Evolutionary conservation across 2,113 vertebrate genomes (phyloP).

Genomic region (Suncus etruscus): DNA sequence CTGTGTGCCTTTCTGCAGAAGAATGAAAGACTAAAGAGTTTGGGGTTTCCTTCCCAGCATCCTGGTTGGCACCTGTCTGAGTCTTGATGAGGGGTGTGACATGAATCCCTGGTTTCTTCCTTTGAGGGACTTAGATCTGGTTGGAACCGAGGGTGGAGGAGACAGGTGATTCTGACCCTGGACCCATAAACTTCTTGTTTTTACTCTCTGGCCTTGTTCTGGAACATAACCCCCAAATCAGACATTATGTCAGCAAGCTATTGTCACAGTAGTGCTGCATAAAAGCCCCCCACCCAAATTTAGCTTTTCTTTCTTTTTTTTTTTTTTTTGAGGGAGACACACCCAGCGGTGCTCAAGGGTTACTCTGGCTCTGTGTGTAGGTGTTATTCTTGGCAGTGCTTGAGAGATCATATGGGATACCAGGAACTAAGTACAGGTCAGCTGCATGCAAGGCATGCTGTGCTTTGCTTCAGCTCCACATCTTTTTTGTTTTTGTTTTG

Average conservation of each 20-base stretch:
- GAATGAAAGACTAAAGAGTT: not conserved
- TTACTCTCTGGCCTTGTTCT: not conserved
- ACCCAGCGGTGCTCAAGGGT: too few relatives aligned
- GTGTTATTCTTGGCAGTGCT: too few relatives aligned
- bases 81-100: not conserved
- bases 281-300: not conserved
- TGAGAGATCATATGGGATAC: too few relatives aligned
- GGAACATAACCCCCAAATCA: not conserved
- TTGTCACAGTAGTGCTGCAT: not conserved
- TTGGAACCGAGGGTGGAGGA: not conserved
- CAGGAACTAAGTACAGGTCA: too few relatives aligned
- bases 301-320: too few relatives aligned
- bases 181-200: not conserved
- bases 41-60: not conserved
- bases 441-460: too few relatives aligned
- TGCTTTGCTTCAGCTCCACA: too few relatives aligned
- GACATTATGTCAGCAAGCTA: not conserved
- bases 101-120: not conserved
- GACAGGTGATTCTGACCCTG: not conserved
- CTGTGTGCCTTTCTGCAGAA: not conserved
- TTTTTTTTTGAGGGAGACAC: too few relatives aligned
- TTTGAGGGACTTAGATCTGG: conserved; percentile 25
- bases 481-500: too few relatives aligned
- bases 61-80: not conserved
- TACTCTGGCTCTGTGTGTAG: too few relatives aligned